A percentile compares a stretch with the other conserved stretches of the same genome.
Evolutionary conservation across 2,797 vertebrate species (phyloP).

Genomic region (Cuculus canorus): DNA sequence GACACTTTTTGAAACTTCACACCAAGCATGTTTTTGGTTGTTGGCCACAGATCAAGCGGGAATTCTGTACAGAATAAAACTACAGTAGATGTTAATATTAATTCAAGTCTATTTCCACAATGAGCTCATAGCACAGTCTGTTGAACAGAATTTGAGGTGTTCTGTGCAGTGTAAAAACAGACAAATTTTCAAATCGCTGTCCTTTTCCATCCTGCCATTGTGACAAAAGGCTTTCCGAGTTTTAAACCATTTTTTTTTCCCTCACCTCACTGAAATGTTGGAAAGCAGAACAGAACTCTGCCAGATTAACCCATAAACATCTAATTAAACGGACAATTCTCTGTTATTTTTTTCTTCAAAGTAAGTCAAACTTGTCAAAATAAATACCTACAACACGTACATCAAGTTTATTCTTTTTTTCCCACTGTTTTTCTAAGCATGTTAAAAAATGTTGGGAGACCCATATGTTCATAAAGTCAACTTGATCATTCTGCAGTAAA

Average conservation of each 20-base stretch:
- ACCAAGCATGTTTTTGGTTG: fast-evolving
- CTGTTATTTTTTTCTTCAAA: neutral
- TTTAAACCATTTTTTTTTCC: fast-evolving
- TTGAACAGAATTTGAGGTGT: neutral
- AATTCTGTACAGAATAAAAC: neutral
- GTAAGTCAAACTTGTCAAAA: neutral
- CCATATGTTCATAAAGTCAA: neutral
- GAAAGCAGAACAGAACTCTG: neutral
- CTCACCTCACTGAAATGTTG: neutral
- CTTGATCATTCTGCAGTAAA: neutral
- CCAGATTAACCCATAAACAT: neutral
- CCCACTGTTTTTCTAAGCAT: neutral
- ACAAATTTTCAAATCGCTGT: neutral
- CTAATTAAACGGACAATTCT: neutral
- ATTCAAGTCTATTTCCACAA: neutral
- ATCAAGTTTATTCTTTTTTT: neutral
- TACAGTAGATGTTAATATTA: neutral
- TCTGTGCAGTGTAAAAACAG: neutral
- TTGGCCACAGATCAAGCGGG: neutral
- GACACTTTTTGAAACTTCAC: neutral
- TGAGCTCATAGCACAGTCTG: neutral
- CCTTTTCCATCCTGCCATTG: neutral
- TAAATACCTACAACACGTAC: neutral
- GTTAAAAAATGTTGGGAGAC: neutral
- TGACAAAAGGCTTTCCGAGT: neutral